Evolutionary conservation across 2,888 invertebrate genomes (phyloP).

Genomic region (Hirudinaria manillensis): DNA sequence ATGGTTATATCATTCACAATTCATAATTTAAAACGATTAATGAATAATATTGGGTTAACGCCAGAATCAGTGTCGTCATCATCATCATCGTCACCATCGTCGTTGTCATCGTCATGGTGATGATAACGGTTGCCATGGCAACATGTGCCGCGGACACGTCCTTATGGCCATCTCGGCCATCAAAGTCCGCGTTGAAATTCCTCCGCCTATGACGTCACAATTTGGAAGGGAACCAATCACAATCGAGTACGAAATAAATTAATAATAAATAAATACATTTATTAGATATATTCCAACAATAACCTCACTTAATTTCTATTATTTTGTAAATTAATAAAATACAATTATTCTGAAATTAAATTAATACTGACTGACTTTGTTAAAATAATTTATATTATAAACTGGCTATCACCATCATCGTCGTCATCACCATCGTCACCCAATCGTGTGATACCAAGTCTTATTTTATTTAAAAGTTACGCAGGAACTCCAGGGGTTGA

Average conservation of each 20-base stretch:
- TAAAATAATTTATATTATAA: background rate
- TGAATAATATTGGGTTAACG: background rate
- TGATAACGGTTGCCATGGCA: slow-evolving; percentile 12
- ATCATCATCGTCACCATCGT: background rate
- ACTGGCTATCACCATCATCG: background rate
- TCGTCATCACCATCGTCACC: background rate
- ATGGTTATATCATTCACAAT: background rate
- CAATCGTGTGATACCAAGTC: background rate
- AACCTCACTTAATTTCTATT: background rate
- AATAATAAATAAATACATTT: background rate
- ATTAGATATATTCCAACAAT: background rate
- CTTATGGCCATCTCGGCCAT: too few species aligned
- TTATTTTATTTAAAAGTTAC: too few species aligned
- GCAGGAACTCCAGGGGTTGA: too few species aligned
- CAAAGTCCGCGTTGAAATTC: too few species aligned
- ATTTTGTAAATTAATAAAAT: background rate
- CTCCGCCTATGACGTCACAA: too few species aligned
- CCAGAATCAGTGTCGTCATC: background rate
- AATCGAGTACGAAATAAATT: too few species aligned
- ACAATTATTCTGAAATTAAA: background rate
- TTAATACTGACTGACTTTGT: background rate
- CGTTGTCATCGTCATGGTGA: slow-evolving; percentile 18
- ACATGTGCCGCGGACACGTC: background rate
- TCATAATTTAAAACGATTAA: background rate
- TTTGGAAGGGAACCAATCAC: too few species aligned